Base-by-base conservation (phyloP, 1,140 invertebrate genomes). In the Bombus cullumanus region DNA sequence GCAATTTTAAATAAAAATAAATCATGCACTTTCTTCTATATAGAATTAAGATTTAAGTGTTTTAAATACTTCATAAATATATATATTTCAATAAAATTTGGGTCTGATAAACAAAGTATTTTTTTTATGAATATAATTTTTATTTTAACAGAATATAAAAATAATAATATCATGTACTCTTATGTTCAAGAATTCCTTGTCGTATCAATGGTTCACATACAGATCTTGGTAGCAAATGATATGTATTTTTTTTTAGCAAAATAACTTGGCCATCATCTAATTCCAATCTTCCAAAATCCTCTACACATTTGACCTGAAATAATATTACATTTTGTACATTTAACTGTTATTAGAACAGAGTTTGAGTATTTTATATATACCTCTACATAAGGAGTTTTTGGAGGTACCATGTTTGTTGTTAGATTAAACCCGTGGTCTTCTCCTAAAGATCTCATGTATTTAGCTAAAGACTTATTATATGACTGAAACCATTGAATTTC, bases 241-340 rank as follows among this genome's bases (percentile, higher is more conserved):
- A 97, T 90, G 97, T 99, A 93, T 99, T 98, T 94, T 99, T 99
- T 94, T 98, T 98, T 2, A 99, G 95, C 78, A 97, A 96, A 39
- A 99, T 96, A 1, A 97, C 96, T 92, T 98, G 97, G 62, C 99
- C 99, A 96, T 99, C 98, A 92, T 98, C 98, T 28, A 99, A 96
- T 94, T 99, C 99, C 92, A 99, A 97, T 94, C 98, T 98, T 1
- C 99, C 99, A 96, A 98, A 99, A 95, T 99, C 98, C 69, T 96
- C 95, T 41, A 99, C 92, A 94, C 98, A 99, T 53, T 98, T 95
- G 2, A 99, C 98, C 97, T 97, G 78, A 82, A 95, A 93, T 41
- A 59, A 28, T 75, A 34, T 75, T 25, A 25, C 13, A 37, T 81
- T 72, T 86, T 73, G 13, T 39, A 37, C 8, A 59, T 43, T 47